Evolutionary conservation across 2,888 invertebrate genomes (phyloP), one percentile per base, ranked within the genome.

Genomic region (Drosophila aldrichi): DNA sequence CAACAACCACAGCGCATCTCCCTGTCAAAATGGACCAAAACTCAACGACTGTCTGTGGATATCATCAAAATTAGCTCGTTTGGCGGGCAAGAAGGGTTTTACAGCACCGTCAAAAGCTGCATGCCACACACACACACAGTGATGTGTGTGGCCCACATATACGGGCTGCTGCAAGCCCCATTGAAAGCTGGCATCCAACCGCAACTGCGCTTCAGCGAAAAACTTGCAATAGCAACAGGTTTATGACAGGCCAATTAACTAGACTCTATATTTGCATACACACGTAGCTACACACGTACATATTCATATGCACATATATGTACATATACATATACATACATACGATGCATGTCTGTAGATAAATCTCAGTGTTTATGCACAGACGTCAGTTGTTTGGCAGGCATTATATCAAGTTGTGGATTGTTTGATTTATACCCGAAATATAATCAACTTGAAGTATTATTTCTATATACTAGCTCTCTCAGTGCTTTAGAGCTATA

Each of bases 41-140:
- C 63, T 54, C 72, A 48, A 32, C 58, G 38, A 57, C 64, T 57
- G 52, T 54, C 72, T 62, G 60, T 81, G 88, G 88, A 79, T 81
- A 89, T 85, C 84, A 88, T 88, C 77, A 89, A 88, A 85, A 85
- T 85, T 85, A 85, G 84, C 84, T 77, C 85, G 76, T 81, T 89
- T 81, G 82, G 78, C 49, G 63, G 59, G 41, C 64, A 56, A 49
- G 52, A 40, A 60, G 48, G 60, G 63, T 18, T 41, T 22, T 43
- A 46, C 56, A 4, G 20, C 44, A 34, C 52, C 55, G 56, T 58
- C 36, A 54, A 65, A 66, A 64, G 68, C 66, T 71, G 38, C 25
- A 32, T 55, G 41, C 16, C 20, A 16, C 66, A 61, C 69, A 59
- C 44, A 61, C n/a, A 16, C 36, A 25, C n/a, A 25, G 8, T 6